phyloP scores from a whole-genome alignment of 2,797 vertebrate species.

The Dicrostonyx torquatus region DNA sequence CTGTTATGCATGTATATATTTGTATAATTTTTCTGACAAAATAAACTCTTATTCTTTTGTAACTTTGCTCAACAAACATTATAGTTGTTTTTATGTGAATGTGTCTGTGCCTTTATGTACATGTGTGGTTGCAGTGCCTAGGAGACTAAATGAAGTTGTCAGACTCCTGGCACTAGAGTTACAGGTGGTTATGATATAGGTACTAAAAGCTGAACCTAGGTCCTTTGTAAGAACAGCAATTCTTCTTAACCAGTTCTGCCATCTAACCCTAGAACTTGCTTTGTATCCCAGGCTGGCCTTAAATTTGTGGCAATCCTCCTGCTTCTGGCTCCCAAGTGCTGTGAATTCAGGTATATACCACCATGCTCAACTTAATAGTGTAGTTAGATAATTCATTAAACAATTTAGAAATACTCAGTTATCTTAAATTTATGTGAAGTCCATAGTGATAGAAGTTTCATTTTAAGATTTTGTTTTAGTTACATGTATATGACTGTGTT shows the following conservation, averaged over 20 bases:
- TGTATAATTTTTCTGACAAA: conserved; percentile 41
- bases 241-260: background rate
- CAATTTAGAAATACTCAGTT: conserved; percentile 30
- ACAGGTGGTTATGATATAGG: background rate
- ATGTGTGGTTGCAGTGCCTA: background rate
- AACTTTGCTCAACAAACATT: conserved; percentile 37
- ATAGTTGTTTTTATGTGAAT: background rate
- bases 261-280: background rate
- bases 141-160: background rate
- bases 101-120: background rate
- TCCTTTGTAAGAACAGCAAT: background rate
- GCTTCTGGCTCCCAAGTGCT: background rate
- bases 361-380: background rate
- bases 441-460: background rate
- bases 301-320: background rate
- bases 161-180: background rate
- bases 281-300: background rate
- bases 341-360: background rate
- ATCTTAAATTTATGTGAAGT: conserved; percentile 35
- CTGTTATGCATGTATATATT: background rate
- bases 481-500: background rate
- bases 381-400: conserved; percentile 43
- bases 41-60: conserved; percentile 18
- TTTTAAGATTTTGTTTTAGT: background rate
- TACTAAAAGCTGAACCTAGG: background rate